Percentiles rank a stretch among this genome's conserved stretches.
Conservation (phyloP, 2,888 invertebrate genomes). For the Encarsia formosa region DNA sequence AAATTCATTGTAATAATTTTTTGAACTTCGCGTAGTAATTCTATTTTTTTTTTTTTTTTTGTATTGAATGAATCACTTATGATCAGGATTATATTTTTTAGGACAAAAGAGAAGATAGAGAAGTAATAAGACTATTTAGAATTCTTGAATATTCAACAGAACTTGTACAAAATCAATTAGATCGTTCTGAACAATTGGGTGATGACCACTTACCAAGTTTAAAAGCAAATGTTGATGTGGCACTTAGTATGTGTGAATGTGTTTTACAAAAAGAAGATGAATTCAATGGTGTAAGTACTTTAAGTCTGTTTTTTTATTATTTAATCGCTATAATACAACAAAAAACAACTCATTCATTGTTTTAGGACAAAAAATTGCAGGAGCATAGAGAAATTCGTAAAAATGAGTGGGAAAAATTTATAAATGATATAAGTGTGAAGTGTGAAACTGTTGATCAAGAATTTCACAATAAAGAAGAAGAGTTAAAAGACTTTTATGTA, state of each 20-base stretch:
- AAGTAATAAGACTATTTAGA: slow-evolving; percentile 74
- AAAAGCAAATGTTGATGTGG: slow-evolving; percentile 63
- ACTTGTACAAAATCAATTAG: slow-evolving; percentile 70
- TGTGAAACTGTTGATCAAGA: slow-evolving; percentile 73
- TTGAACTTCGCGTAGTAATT: too few species aligned
- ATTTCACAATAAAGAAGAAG: slow-evolving; percentile 75
- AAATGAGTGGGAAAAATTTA: slow-evolving; percentile 69
- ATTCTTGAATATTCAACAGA: slow-evolving; percentile 74
- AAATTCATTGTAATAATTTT: too few species aligned
- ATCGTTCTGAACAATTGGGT: slow-evolving; percentile 62
- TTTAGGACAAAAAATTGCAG: slow-evolving; percentile 53
- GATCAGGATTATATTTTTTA: too few species aligned
- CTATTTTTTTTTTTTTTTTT: not conserved
- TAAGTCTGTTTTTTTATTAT: not conserved
- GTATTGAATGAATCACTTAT: too few species aligned
- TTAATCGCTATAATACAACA: slow-evolving; percentile 1
- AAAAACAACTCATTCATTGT: slow-evolving; percentile 11
- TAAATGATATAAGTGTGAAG: slow-evolving; percentile 73
- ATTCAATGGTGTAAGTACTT: slow-evolving; percentile 54
- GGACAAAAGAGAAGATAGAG: slow-evolving; percentile 74
- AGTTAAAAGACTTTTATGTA: slow-evolving; percentile 69
- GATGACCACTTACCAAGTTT: slow-evolving; percentile 61
- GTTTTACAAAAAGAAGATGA: slow-evolving; percentile 61
- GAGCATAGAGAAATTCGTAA: slow-evolving; percentile 55
- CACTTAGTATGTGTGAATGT: slow-evolving; percentile 60